Evolutionary conservation across 2,113 vertebrate species (phyloP).

Genomic region (Ageneiosus marmoratus): DNA sequence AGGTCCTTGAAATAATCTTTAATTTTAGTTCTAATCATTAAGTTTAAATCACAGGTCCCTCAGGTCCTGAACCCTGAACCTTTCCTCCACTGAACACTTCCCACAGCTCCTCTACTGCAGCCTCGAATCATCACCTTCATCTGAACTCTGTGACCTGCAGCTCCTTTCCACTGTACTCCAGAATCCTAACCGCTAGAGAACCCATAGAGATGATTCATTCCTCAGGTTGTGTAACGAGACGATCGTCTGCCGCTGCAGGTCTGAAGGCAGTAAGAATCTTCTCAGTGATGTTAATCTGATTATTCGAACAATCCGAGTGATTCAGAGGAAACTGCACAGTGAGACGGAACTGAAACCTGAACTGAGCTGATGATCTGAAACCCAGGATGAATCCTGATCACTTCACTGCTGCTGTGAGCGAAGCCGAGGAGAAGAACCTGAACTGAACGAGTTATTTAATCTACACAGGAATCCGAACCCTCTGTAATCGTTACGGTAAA

Average conservation of each 20-base stretch:
- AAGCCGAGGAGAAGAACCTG: no score
- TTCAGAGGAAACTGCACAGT: background rate
- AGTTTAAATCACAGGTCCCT: no score
- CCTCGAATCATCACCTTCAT: no score
- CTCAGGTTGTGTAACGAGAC: background rate
- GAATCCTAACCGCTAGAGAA: background rate
- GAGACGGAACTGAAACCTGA: background rate
- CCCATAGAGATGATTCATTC: background rate
- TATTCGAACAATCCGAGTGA: background rate
- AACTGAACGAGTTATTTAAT: no score
- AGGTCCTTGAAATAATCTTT: no score
- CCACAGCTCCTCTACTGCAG: no score
- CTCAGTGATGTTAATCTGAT: background rate
- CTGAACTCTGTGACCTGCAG: no score
- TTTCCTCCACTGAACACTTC: no score
- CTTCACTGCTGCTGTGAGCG: background rate
- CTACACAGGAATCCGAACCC: no score
- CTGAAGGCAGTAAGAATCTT: background rate
- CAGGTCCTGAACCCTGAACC: no score
- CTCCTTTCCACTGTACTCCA: background rate
- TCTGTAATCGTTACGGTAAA: background rate
- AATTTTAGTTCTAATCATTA: no score
- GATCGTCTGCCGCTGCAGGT: background rate
- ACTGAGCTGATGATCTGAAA: background rate
- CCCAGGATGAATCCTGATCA: background rate